These are phyloP conservation scores for Melopsittacus undulatus DNA, from an alignment of 2,797 vertebrate genomes.

Conservation along the genomic window DNA sequence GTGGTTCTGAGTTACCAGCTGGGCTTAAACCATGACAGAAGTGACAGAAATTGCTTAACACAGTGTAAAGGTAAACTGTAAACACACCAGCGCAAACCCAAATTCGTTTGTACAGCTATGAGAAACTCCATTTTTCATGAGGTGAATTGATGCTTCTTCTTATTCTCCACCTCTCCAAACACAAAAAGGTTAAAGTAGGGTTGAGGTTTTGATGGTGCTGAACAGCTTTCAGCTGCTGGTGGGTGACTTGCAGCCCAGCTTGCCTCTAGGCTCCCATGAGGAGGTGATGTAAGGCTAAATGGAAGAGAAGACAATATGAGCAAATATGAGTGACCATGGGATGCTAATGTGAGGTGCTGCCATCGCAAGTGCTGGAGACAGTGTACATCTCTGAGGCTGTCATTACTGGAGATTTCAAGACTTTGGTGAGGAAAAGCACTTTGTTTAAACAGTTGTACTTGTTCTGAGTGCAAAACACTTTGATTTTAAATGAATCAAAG, in stretches of 20 bases:
- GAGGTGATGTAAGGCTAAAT: not conserved
- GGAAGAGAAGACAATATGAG: not conserved
- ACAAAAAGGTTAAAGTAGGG: not conserved
- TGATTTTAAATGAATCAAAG: slow-evolving; percentile 40
- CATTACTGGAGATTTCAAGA: fast-evolving
- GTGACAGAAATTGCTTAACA: not conserved
- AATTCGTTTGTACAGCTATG: not conserved
- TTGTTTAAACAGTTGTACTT: not conserved
- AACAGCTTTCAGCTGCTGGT: not conserved
- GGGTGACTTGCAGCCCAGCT: not conserved
- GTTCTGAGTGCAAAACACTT: not conserved
- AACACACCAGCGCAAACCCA: not conserved
- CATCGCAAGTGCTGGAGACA: not conserved
- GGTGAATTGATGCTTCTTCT: not conserved
- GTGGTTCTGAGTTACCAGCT: not conserved
- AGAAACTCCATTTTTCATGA: fast-evolving
- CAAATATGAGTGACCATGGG: not conserved
- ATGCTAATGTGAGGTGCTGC: not conserved
- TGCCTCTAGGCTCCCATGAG: fast-evolving
- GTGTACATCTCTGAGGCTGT: not conserved
- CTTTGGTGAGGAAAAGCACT: not conserved
- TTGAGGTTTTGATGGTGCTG: not conserved
- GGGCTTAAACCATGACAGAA: not conserved
- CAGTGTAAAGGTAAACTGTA: fast-evolving
- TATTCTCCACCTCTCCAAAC: not conserved